phyloP scores from a whole-genome alignment of 2,888 invertebrate species.

The Xylocampa areola region DNA sequence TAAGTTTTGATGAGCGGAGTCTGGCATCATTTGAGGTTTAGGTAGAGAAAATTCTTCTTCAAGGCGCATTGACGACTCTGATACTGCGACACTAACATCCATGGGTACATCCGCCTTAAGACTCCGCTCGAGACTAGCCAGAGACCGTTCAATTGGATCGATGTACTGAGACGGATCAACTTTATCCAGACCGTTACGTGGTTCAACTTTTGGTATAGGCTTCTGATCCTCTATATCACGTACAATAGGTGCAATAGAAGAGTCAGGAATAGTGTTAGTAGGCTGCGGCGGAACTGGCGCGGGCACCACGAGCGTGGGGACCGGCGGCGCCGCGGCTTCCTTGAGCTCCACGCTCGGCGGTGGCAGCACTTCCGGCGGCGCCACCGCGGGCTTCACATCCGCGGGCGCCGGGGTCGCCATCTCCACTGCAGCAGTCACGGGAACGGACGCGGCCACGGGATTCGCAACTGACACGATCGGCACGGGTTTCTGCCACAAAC shows the following conservation, averaged over 20 bases:
- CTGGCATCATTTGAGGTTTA: constrained; percentile 78
- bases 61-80: constrained; percentile 84
- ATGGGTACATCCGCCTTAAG: constrained; percentile 90
- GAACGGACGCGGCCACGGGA: constrained; percentile 36
- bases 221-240: constrained; percentile 70
- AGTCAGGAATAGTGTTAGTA: constrained; percentile 61
- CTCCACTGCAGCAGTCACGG: constrained; percentile 22
- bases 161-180: constrained; percentile 86
- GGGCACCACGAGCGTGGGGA: constrained; percentile 49
- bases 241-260: constrained; percentile 65
- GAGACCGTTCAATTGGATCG: constrained; percentile 92
- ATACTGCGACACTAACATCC: constrained; percentile 86
- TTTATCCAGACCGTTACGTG: constrained; percentile 84
- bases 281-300: constrained; percentile 68
- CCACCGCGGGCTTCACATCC: constrained; percentile 58
- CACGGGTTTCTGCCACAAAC: constrained; percentile 67
- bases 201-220: constrained; percentile 72
- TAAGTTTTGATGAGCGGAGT: constrained; percentile 79
- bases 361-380: constrained; percentile 53
- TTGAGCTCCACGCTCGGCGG: constrained; percentile 67
- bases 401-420: constrained; percentile 15
- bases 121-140: constrained; percentile 92
- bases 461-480: constrained; percentile 57
- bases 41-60: constrained; percentile 84
- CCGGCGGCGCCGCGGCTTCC: constrained; percentile 61